Conservation (phyloP, 2,888 invertebrate species). For the Cantharis rufa region DNA sequence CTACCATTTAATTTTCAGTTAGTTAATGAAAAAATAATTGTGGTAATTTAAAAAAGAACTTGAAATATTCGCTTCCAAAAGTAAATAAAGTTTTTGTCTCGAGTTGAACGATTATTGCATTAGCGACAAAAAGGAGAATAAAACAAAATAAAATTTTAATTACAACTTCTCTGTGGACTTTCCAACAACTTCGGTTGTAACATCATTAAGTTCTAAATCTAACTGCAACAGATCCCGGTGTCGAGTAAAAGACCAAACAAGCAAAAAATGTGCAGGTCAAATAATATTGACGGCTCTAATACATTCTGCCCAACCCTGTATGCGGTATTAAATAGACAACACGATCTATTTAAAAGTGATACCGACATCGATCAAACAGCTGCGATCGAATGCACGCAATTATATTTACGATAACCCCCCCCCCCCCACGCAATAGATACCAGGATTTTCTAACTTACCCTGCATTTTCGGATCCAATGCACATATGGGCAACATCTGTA, state of each 20-base stretch:
- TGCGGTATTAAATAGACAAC: neutral
- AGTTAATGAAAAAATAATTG: neutral
- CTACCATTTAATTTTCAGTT: neutral
- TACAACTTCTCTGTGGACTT: neutral
- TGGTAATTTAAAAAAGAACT: neutral
- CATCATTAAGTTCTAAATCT: neutral
- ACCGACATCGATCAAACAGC: neutral
- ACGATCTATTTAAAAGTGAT: neutral
- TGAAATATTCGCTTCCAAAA: neutral
- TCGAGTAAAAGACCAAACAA: neutral
- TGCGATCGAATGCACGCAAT: neutral
- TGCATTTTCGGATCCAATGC: conserved; percentile 49
- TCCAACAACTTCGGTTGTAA: neutral
- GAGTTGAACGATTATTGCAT: neutral
- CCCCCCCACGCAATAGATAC: neutral
- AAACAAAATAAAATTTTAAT: neutral
- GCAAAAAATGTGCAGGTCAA: neutral
- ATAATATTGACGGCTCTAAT: neutral
- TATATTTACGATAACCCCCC: neutral
- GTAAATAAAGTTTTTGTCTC: neutral
- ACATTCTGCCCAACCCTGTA: neutral
- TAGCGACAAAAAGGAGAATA: neutral
- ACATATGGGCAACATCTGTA: conserved; percentile 44
- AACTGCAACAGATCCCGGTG: neutral
- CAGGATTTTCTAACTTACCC: conserved; percentile 41